A percentile compares a stretch with the other conserved stretches of the same genome.
Conservation (phyloP, 2,888 invertebrate genomes). For the Eledona agricola region DNA sequence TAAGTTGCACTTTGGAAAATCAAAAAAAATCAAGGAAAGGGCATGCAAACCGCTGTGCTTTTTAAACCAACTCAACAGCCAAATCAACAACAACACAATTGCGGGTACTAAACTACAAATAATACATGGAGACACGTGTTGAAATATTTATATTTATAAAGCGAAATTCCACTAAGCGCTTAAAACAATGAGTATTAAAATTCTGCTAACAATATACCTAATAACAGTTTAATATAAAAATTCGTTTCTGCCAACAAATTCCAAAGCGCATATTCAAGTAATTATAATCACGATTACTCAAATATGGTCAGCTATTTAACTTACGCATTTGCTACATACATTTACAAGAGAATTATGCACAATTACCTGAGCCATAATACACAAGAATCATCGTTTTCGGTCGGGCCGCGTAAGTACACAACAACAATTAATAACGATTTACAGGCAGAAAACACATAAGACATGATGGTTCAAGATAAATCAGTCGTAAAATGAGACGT, state of each 20-base stretch:
- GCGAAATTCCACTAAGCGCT: constrained; percentile 52
- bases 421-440: constrained; percentile 30
- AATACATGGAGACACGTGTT: constrained; percentile 44
- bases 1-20: too few species aligned
- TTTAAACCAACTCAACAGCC: too few species aligned
- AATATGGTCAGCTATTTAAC: constrained; percentile 29
- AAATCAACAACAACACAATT: constrained; percentile 1
- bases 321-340: constrained; percentile 39
- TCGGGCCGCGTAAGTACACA: constrained; percentile 27
- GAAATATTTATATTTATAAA: constrained; percentile 55
- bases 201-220: constrained; percentile 45
- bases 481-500: constrained; percentile 8
- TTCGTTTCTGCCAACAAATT: constrained; percentile 48
- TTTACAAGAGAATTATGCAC: constrained; percentile 46
- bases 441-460: constrained; percentile 29
- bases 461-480: constrained; percentile 3
- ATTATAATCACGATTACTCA: constrained; percentile 29
- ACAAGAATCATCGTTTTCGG: constrained; percentile 30
- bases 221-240: constrained; percentile 50
- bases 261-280: constrained; percentile 37
- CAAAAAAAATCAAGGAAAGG: constrained; percentile 13
- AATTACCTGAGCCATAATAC: constrained; percentile 44
- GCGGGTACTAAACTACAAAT: constrained; percentile 38
- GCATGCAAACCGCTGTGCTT: too few species aligned
- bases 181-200: constrained; percentile 50